phyloP scores from a whole-genome alignment of 2,888 invertebrate genomes.

The Polyommatus icarus region DNA sequence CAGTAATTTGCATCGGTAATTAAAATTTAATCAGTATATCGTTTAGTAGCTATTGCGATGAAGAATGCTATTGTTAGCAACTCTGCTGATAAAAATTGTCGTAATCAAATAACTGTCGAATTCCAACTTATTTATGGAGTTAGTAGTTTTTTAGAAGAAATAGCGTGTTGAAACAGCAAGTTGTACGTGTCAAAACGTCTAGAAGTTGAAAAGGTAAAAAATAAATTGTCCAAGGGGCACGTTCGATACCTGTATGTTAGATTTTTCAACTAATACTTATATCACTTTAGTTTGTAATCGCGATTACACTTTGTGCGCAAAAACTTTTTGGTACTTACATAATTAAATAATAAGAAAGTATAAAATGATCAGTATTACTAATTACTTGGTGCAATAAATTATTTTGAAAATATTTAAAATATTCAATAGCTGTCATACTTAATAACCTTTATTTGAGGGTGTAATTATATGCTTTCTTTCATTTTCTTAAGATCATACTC shows the following conservation, averaged over 20 bases:
- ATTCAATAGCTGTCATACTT: not conserved
- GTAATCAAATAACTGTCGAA: not conserved
- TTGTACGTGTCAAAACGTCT: slow-evolving; percentile 1
- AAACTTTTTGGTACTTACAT: not conserved
- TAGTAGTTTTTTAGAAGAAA: not conserved
- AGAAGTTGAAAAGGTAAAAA: not conserved
- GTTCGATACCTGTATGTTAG: not conserved
- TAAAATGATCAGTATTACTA: not conserved
- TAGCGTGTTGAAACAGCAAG: not conserved
- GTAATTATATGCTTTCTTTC: not conserved
- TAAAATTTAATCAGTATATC: slow-evolving; percentile 20
- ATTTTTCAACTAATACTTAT: not conserved
- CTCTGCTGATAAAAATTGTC: not conserved
- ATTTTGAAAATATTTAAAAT: too few species aligned
- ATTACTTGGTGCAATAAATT: too few species aligned
- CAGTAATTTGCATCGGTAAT: slow-evolving; percentile 12
- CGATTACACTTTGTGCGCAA: not conserved
- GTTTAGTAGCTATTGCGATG: not conserved
- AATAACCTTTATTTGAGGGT: not conserved
- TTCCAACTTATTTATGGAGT: not conserved
- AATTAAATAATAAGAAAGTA: not conserved
- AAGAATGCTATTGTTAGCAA: slow-evolving; percentile 6
- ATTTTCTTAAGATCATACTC: too few species aligned
- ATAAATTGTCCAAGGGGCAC: not conserved
- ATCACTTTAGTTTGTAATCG: not conserved